Evolutionary conservation across 2,888 invertebrate genomes (phyloP).

Genomic region (Campoletis raptor): DNA sequence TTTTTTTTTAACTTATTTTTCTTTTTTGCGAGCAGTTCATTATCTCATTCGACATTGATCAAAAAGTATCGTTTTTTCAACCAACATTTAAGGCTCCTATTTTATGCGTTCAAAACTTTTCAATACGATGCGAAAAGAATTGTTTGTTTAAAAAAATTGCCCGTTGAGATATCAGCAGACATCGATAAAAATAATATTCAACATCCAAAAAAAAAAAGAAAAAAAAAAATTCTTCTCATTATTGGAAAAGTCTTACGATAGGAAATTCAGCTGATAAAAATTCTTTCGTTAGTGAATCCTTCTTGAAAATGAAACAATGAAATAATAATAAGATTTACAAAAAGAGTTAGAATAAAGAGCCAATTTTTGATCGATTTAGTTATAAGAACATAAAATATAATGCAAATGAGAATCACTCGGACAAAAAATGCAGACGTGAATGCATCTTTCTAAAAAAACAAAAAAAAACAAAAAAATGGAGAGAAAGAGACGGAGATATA

Average conservation of each 20-base stretch:
- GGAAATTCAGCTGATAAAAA: not conserved
- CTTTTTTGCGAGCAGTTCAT: not conserved
- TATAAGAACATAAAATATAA: not conserved
- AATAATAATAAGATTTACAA: not conserved
- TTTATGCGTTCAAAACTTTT: not conserved
- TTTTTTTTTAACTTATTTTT: not conserved
- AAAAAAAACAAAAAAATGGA: conserved; percentile 10
- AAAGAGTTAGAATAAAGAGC: not conserved
- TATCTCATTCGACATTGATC: not conserved
- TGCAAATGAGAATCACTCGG: not conserved
- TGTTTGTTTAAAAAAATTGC: not conserved
- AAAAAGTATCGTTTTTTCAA: not conserved
- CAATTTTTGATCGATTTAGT: not conserved
- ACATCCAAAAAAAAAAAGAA: too few species aligned
- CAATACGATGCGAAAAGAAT: not conserved
- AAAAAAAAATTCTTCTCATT: not conserved
- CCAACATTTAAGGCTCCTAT: not conserved
- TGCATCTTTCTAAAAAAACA: conserved; percentile 28
- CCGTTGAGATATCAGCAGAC: not conserved
- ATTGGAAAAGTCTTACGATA: not conserved
- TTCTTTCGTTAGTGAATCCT: not conserved
- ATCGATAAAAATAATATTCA: not conserved
- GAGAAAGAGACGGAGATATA: conserved; percentile 12
- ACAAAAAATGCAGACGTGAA: conserved; percentile 15
- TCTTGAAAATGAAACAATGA: not conserved